These are phyloP conservation scores for Anodontia alba DNA, from an alignment of 2,888 invertebrate genomes.

Conservation along the genomic window DNA sequence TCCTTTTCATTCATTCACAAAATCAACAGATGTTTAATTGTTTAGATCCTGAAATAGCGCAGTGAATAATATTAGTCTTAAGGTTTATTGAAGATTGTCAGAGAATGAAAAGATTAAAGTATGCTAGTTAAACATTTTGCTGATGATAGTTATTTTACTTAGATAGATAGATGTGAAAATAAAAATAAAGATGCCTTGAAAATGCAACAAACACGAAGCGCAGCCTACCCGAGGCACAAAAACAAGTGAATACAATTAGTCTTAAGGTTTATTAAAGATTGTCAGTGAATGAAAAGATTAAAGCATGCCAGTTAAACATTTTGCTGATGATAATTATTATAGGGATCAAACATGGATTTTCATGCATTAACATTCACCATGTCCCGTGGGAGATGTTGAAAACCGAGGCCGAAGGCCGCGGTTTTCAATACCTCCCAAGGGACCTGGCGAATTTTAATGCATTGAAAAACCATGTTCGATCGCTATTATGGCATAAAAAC, in stretches of 20 bases:
- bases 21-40: constrained; percentile 13
- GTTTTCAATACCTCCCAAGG: no score
- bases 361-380: no score
- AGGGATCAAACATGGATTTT: no score
- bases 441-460: no score
- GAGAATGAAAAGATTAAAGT: not conserved
- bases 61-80: not conserved
- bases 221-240: no score
- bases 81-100: constrained; percentile 7
- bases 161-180: not conserved
- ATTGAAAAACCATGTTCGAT: no score
- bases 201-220: no score
- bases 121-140: not conserved
- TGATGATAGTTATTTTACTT: not conserved
- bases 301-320: not conserved
- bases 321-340: not conserved
- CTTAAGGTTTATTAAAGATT: constrained; percentile 1
- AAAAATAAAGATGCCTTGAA: no score
- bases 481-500: no score
- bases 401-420: no score
- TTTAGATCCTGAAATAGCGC: not conserved
- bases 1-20: constrained; percentile 19
- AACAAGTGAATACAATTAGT: not conserved
- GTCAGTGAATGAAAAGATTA: not conserved
- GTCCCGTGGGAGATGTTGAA: no score